Evolutionary conservation across 2,113 vertebrate species (phyloP).

Genomic region (Cinclus mexicanus): DNA sequence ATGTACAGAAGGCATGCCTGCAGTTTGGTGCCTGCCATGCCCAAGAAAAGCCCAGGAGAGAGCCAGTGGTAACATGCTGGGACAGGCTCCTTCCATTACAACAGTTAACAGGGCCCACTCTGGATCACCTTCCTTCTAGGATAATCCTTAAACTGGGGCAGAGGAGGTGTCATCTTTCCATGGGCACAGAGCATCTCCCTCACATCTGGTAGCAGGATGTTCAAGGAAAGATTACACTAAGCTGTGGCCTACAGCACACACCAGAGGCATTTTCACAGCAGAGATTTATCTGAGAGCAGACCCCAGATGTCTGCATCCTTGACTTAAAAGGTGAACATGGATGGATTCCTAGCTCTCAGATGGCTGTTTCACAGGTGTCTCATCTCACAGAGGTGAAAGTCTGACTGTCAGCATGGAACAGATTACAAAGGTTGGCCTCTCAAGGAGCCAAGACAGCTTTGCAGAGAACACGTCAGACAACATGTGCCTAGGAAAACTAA

Average conservation of each 20-base stretch:
- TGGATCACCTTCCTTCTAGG: background rate
- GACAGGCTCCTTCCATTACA: background rate
- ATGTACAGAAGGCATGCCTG: background rate
- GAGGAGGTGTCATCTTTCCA: background rate
- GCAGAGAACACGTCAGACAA: background rate
- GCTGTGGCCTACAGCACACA: background rate
- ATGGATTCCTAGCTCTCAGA: slow-evolving; percentile 6
- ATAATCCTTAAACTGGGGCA: background rate
- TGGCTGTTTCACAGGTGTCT: slow-evolving; percentile 10
- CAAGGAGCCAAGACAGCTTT: background rate
- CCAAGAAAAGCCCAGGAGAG: background rate
- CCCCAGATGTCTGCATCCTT: background rate
- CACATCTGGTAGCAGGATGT: background rate
- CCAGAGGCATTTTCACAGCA: background rate
- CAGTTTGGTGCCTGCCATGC: background rate
- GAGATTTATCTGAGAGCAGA: slow-evolving; percentile 11
- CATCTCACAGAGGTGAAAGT: slow-evolving; percentile 11
- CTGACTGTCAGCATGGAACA: background rate
- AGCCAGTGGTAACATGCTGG: background rate
- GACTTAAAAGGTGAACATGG: slow-evolving; percentile 34
- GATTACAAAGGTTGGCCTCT: background rate
- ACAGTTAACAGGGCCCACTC: background rate
- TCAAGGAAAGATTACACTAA: background rate
- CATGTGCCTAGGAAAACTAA: background rate
- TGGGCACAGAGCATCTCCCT: background rate